Evolutionary conservation across 2,113 vertebrate genomes (phyloP), one percentile per base, ranked within the genome.

Genomic region (Epinephelus cyanopodus): DNA sequence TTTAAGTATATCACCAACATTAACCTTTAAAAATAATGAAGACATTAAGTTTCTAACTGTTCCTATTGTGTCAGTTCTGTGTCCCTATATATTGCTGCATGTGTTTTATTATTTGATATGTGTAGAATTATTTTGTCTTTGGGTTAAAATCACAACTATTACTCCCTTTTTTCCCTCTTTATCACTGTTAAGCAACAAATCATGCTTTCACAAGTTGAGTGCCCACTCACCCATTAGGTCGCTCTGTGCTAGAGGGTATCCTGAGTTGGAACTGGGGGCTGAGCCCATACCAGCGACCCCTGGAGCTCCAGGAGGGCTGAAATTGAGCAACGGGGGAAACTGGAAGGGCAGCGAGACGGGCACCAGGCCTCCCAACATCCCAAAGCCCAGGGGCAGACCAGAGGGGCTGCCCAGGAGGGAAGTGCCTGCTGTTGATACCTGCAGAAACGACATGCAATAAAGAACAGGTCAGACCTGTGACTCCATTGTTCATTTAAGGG

Each of bases 301-400:
- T 4, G 92, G 77, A 23, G 95, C 94, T 94, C 95, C 96, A 85
- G 96, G 92, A 90, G 96, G 94, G 94, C 93, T 94, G 95, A 97
- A 98, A 93, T 96, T 97, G 87, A 99, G 96, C 77, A 99, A 92
- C 78, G 97, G 93, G 74, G 98, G 98, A 93, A 99, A 99, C 96
- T 98, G 98, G 95, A 98, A 99, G 95, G 98, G 98, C 92, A 99
- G 94, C 67, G 97, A 98, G 94, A 99, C 97, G 70, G 97, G 98
- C 93, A 99, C 97, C 93, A 99, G 97, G 87, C 98, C 97, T 89
- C 98, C 97, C 89, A 99, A 93, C 97, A 99, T 98, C 92, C 98
- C 97, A 77, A 98, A 98, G 92, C 97, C 96, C 92, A 99, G 95
- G 72, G 98, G 97, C 94, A 99, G 95, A 90, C 97, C 93, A 74